Conservation (phyloP, 2,113 vertebrate genomes). For the Rhinoptilus africanus region DNA sequence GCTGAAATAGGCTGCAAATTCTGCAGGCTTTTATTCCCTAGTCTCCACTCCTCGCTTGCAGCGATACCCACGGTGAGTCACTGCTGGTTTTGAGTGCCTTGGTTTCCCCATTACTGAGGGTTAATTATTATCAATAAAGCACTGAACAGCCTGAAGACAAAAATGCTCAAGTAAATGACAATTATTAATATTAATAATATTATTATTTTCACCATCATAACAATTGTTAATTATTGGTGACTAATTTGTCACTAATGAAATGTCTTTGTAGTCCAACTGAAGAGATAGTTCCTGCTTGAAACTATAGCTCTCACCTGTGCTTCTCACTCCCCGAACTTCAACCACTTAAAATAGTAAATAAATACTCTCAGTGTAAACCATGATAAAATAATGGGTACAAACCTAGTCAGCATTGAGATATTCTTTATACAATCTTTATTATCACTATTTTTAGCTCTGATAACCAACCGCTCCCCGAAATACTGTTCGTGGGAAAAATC, state of each 20-base stretch:
- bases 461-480: neutral
- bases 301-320: neutral
- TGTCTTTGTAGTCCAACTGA: neutral
- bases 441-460: neutral
- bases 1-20: neutral
- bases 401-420: neutral
- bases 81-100: neutral
- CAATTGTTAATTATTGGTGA: neutral
- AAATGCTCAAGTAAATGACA: neutral
- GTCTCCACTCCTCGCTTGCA: neutral
- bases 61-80: neutral
- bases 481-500: neutral
- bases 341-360: neutral
- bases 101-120: neutral
- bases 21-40: neutral
- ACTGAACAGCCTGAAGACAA: neutral
- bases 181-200: neutral
- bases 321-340: neutral
- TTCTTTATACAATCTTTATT: neutral
- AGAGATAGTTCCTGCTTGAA: neutral
- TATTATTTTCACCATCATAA: neutral
- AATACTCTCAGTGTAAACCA: neutral
- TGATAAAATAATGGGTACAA: neutral
- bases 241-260: neutral
- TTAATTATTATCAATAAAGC: neutral